These are phyloP conservation scores for Paramuricea clavata DNA, from an alignment of 92 coral and sea anemone genomes.

Conservation along the genomic window DNA sequence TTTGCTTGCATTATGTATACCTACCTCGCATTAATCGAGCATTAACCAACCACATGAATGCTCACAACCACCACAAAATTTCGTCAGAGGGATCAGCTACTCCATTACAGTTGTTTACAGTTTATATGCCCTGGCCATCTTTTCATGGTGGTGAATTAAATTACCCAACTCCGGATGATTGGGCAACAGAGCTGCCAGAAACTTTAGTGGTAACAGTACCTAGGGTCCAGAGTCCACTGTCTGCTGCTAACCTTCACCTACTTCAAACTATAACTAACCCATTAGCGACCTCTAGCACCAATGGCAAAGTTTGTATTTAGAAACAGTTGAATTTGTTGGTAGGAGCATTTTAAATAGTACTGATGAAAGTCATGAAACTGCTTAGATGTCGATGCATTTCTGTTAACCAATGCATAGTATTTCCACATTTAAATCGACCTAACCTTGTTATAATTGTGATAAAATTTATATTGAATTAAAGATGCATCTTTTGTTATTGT, in stretches of 20 bases:
- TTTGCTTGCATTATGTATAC: slow-evolving; percentile 11
- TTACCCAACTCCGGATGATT: not conserved
- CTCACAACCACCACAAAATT: slow-evolving; percentile 29
- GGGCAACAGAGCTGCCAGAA: not conserved
- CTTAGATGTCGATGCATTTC: not conserved
- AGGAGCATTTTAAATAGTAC: not conserved
- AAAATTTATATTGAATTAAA: no score
- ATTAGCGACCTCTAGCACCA: not conserved
- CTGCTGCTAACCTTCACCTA: not conserved
- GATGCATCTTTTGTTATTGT: no score
- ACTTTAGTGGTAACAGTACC: not conserved
- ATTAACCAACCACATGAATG: slow-evolving; percentile 1
- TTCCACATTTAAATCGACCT: not conserved
- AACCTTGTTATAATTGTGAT: not conserved
- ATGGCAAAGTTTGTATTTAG: slow-evolving; percentile 15
- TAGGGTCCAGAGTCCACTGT: not conserved
- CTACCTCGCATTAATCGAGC: slow-evolving; percentile 19
- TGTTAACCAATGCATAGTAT: not conserved
- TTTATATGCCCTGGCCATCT: not conserved
- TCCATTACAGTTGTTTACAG: slow-evolving; percentile 9
- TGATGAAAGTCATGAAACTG: not conserved
- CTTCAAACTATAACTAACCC: slow-evolving; percentile 4
- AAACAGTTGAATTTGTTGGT: slow-evolving; percentile 19
- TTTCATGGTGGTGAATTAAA: not conserved
- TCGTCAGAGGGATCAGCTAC: slow-evolving; percentile 23